Conservation (phyloP, 2,797 vertebrate genomes). For the Phoebastria nigripes region DNA sequence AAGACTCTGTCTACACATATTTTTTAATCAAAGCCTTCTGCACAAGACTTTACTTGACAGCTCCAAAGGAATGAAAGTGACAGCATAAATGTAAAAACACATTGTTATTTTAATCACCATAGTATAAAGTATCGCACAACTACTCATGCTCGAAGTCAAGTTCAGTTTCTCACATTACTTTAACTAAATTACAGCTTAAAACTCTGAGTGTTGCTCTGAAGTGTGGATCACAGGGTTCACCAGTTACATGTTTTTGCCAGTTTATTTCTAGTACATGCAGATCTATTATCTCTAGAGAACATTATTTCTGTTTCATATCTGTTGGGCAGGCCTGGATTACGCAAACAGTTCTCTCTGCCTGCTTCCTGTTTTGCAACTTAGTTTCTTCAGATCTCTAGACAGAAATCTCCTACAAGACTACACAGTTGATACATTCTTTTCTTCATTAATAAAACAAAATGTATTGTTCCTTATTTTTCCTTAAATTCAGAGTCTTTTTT, state of each 20-base stretch:
- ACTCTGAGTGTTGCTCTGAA: neutral
- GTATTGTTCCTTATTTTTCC: neutral
- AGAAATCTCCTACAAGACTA: neutral
- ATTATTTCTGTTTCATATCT: neutral
- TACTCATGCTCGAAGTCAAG: neutral
- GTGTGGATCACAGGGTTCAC: neutral
- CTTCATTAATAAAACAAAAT: neutral
- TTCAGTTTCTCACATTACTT: neutral
- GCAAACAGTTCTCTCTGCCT: rapidly evolving
- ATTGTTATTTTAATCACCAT: neutral
- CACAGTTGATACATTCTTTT: neutral
- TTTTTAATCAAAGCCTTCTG: neutral
- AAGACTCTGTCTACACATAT: neutral
- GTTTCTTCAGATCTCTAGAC: neutral
- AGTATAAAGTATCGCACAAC: neutral
- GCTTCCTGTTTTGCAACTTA: neutral
- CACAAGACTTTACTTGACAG: neutral
- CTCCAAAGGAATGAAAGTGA: neutral
- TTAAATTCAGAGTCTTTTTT: neutral
- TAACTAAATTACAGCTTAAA: neutral
- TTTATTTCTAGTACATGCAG: neutral
- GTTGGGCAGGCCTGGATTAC: neutral
- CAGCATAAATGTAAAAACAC: neutral
- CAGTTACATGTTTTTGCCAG: neutral
- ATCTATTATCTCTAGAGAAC: neutral